Conservation (phyloP, 2,797 vertebrate genomes). For the Amphiprion clarkii region DNA sequence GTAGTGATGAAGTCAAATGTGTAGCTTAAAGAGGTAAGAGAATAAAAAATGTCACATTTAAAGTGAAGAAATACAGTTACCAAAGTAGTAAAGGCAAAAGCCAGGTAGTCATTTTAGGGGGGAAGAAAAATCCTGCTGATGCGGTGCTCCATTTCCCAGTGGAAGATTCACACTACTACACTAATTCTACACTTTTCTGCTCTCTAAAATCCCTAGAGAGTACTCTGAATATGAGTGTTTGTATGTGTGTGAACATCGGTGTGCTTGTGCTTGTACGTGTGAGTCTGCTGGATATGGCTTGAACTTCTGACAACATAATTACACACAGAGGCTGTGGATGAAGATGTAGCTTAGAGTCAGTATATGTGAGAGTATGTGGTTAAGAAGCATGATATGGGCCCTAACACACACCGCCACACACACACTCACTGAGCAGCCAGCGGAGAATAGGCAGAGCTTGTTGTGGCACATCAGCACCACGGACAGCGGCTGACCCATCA, state of each 20-base stretch:
- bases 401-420: conserved; percentile 20
- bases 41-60: conserved; percentile 36
- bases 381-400: conserved; percentile 65
- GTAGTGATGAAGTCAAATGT: conserved; percentile 12
- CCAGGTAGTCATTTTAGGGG: conserved; percentile 21
- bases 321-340: conserved; percentile 67
- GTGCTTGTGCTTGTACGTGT: conserved; percentile 36
- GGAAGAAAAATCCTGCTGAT: background rate
- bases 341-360: conserved; percentile 73
- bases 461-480: conserved; percentile 71
- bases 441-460: conserved; percentile 41
- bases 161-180: conserved; percentile 48
- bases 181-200: conserved; percentile 58
- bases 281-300: conserved; percentile 58
- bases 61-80: conserved; percentile 25
- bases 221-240: conserved; percentile 28
- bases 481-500: conserved; percentile 73
- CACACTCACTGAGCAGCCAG: conserved; percentile 18
- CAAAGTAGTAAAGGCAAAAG: conserved; percentile 13
- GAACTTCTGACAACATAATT: conserved; percentile 81
- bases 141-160: conserved; percentile 21
- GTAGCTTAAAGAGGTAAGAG: conserved; percentile 21
- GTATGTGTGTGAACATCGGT: background rate
- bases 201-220: conserved; percentile 52
- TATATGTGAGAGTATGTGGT: conserved; percentile 64